Evolutionary conservation across 1,140 invertebrate species (phyloP).

Genomic region (Lineus longissimus): DNA sequence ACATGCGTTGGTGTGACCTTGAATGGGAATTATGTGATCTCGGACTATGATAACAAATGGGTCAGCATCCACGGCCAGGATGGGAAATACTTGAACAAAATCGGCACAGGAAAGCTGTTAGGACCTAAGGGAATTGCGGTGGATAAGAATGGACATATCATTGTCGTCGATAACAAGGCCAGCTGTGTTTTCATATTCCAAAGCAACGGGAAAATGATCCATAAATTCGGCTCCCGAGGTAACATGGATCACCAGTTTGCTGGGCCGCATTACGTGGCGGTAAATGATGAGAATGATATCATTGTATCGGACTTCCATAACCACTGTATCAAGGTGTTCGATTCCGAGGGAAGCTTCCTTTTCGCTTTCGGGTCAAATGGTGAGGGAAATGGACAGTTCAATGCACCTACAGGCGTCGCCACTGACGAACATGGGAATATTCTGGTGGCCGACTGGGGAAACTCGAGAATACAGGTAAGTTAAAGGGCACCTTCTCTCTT

Average conservation of each 20-base stretch:
- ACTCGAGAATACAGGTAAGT: conserved; percentile 60
- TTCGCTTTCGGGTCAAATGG: conserved; percentile 54
- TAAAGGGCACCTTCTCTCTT: too few relatives aligned
- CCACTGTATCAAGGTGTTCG: conserved; percentile 59
- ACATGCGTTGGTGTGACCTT: conserved; percentile 58
- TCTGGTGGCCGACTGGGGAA: conserved; percentile 62
- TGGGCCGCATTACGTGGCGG: conserved; percentile 61
- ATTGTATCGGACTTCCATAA: conserved; percentile 62
- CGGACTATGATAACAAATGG: conserved; percentile 64
- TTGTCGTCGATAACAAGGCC: conserved; percentile 63
- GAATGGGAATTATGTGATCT: conserved; percentile 60
- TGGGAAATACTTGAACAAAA: conserved; percentile 59
- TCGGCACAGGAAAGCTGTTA: conserved; percentile 60
- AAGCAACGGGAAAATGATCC: conserved; percentile 54
- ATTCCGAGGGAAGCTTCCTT: conserved; percentile 46
- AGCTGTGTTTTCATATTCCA: conserved; percentile 59
- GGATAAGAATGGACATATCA: conserved; percentile 57
- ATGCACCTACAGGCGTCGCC: conserved; percentile 61
- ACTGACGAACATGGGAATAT: conserved; percentile 59
- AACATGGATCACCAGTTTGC: conserved; percentile 59
- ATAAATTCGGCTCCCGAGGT: conserved; percentile 50
- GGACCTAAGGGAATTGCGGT: conserved; percentile 60
- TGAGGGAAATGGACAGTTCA: conserved; percentile 61
- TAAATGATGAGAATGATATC: conserved; percentile 58
- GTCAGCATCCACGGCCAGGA: conserved; percentile 58